These are phyloP conservation scores for Pseudorasbora parva DNA, from an alignment of 2,113 vertebrate genomes.

Conservation along the genomic window DNA sequence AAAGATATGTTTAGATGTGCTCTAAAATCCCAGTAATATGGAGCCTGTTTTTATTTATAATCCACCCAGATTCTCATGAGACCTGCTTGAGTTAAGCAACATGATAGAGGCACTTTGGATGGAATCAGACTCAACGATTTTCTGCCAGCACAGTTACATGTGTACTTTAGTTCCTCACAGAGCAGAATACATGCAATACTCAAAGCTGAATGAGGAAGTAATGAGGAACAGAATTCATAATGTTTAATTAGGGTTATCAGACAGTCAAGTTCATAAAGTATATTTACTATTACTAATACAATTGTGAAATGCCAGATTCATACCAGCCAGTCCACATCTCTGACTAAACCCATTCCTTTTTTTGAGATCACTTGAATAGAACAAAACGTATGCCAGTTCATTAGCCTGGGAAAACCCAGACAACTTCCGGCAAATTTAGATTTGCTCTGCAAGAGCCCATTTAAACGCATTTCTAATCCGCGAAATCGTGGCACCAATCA, in stretches of 20 bases:
- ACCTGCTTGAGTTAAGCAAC: slow-evolving; percentile 23
- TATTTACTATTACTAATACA: background rate
- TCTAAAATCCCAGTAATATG: slow-evolving; percentile 31
- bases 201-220: slow-evolving; percentile 2
- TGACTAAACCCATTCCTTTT: background rate
- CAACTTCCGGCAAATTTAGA: too few species aligned
- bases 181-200: background rate
- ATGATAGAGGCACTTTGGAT: background rate
- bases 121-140: slow-evolving; percentile 15
- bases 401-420: too few species aligned
- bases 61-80: slow-evolving; percentile 32
- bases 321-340: background rate
- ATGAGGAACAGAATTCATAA: background rate
- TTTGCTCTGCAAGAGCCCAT: too few species aligned
- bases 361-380: background rate
- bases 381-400: too few species aligned
- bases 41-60: slow-evolving; percentile 41
- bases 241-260: background rate
- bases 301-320: too few species aligned
- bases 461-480: too few species aligned
- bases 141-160: slow-evolving; percentile 5
- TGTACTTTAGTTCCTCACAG: background rate
- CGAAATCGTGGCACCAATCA: too few species aligned
- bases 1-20: background rate
- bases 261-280: background rate